phyloP scores from a whole-genome alignment of 2,113 vertebrate genomes.

The Vidua macroura region DNA sequence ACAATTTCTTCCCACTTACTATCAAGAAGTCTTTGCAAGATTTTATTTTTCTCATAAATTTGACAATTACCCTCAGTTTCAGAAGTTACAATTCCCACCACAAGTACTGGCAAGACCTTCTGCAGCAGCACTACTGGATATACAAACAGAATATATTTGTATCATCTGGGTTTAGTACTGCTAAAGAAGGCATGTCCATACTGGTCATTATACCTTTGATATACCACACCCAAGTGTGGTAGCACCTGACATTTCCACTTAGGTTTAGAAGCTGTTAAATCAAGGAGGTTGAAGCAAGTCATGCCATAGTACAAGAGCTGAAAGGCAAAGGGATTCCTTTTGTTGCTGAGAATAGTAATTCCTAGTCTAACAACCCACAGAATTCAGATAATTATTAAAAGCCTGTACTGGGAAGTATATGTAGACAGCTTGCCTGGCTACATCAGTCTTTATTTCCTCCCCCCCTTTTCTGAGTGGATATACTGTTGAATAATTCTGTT shows the following conservation, averaged over 20 bases:
- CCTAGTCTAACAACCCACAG: neutral
- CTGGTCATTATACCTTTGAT: neutral
- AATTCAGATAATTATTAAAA: neutral
- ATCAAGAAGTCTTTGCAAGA: neutral
- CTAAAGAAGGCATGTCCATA: neutral
- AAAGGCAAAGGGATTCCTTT: neutral
- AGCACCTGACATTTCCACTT: neutral
- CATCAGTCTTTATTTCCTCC: neutral
- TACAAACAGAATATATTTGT: neutral
- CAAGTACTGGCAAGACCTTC: neutral
- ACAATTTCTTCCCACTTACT: neutral
- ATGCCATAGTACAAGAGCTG: neutral
- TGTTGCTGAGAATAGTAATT: neutral
- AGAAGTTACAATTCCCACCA: neutral
- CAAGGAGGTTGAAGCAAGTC: neutral
- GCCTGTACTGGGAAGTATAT: neutral
- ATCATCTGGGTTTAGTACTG: neutral
- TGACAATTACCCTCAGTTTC: constrained; percentile 13
- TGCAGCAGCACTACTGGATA: constrained; percentile 50
- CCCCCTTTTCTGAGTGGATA: neutral
- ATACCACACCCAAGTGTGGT: neutral
- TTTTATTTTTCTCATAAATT: neutral
- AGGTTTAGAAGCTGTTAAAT: neutral
- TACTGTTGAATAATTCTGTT: neutral
- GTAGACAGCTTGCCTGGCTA: neutral